Conservation (phyloP, 2,888 invertebrate species). For the Clanis bilineata region DNA sequence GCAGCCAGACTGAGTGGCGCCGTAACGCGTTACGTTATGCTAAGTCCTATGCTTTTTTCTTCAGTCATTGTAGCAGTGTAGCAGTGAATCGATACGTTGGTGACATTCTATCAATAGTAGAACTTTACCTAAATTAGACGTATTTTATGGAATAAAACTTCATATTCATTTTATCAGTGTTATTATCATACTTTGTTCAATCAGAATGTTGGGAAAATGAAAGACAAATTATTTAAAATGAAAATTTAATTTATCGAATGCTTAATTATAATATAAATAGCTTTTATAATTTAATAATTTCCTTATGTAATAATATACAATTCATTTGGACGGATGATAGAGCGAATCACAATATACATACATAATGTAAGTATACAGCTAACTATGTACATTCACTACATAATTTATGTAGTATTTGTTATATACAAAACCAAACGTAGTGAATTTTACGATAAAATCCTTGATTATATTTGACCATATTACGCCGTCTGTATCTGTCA, state of each 20-base stretch:
- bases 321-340: constrained; percentile 58
- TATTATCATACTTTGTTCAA: too few relatives aligned
- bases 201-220: constrained; percentile 21
- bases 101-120: too few relatives aligned
- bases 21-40: too few relatives aligned
- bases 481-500: too few relatives aligned
- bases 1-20: too few relatives aligned
- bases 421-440: neutral
- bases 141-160: too few relatives aligned
- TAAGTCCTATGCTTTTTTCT: too few relatives aligned
- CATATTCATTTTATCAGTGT: too few relatives aligned
- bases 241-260: constrained; percentile 50
- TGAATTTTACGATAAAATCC: neutral
- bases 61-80: too few relatives aligned
- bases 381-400: constrained; percentile 29
- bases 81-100: too few relatives aligned
- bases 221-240: constrained; percentile 26
- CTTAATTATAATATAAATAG: constrained; percentile 50
- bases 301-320: constrained; percentile 44
- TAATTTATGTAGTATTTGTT: neutral
- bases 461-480: too few relatives aligned
- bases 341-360: constrained; percentile 71
- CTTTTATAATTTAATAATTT: constrained; percentile 61
- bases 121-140: too few relatives aligned
- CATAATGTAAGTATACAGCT: constrained; percentile 60